Conservation (phyloP, 2,888 invertebrate genomes). For the Nowickia ferox region DNA sequence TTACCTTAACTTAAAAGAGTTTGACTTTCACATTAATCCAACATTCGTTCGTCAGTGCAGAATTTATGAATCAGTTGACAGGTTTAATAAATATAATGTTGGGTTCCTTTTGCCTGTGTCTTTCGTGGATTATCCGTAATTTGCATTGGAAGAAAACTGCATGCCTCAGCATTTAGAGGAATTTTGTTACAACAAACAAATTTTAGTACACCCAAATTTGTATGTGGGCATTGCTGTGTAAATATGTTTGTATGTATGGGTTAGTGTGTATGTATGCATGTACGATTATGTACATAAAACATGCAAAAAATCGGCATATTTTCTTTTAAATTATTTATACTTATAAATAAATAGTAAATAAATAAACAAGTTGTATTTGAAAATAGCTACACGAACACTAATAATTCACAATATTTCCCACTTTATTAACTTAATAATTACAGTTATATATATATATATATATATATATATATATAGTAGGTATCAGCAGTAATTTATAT, state of each 20-base stretch:
- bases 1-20: conserved; percentile 25
- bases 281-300: not conserved
- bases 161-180: conserved; percentile 48
- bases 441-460: conserved; percentile 48
- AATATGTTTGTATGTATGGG: not conserved
- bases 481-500: not conserved
- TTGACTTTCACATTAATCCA: conserved; percentile 46
- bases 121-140: conserved; percentile 13
- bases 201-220: conserved; percentile 41
- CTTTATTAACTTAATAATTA: conserved; percentile 32
- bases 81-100: conserved; percentile 4
- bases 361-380: not conserved
- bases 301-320: conserved; percentile 21
- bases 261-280: conserved; percentile 10
- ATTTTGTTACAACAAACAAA: conserved; percentile 38
- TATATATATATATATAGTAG: no score
- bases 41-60: conserved; percentile 15
- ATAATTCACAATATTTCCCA: conserved; percentile 50
- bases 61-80: conserved; percentile 11
- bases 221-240: conserved; percentile 24
- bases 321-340: conserved; percentile 31
- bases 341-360: not conserved
- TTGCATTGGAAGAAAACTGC: conserved; percentile 28
- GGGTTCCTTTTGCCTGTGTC: conserved; percentile 3
- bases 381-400: conserved; percentile 8